These are phyloP conservation scores for Chascanopsetta lugubris DNA, from an alignment of 2,113 vertebrate genomes.

Conservation along the genomic window DNA sequence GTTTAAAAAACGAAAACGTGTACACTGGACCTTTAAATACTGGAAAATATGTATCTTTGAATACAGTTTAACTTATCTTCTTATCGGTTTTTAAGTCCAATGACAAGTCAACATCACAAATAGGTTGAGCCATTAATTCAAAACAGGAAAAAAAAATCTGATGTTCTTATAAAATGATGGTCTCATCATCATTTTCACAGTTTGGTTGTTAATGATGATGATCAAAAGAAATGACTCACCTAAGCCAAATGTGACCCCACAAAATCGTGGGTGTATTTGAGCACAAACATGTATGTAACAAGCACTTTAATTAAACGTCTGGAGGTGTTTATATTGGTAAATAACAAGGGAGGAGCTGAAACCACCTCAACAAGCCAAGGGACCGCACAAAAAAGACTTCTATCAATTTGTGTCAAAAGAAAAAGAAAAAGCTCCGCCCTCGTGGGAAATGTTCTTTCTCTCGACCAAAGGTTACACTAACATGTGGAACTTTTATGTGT, in stretches of 20 bases:
- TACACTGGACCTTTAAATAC: too few species aligned
- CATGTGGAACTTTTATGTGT: slow-evolving; percentile 2
- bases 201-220: slow-evolving; percentile 62
- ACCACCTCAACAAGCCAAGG: slow-evolving; percentile 39
- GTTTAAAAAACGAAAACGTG: too few species aligned
- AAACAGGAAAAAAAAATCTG: too few species aligned
- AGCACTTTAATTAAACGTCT: slow-evolving; percentile 77
- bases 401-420: slow-evolving; percentile 30
- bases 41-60: too few species aligned
- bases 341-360: slow-evolving; percentile 66
- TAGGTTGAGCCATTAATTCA: too few species aligned
- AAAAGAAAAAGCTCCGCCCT: slow-evolving; percentile 12
- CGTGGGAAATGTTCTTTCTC: slow-evolving; percentile 29
- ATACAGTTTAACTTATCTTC: too few species aligned
- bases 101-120: too few species aligned
- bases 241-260: slow-evolving; percentile 70
- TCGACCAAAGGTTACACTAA: slow-evolving; percentile 11
- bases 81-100: too few species aligned
- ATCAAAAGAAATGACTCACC: slow-evolving; percentile 75
- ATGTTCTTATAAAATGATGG: slow-evolving; percentile 12
- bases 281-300: slow-evolving; percentile 39
- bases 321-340: slow-evolving; percentile 70
- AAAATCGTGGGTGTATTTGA: slow-evolving; percentile 54
- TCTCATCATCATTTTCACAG: slow-evolving; percentile 23
- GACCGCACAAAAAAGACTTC: slow-evolving; percentile 40